Evolutionary conservation across 2,888 invertebrate genomes (phyloP).

Genomic region (Chrysolina haemoptera): DNA sequence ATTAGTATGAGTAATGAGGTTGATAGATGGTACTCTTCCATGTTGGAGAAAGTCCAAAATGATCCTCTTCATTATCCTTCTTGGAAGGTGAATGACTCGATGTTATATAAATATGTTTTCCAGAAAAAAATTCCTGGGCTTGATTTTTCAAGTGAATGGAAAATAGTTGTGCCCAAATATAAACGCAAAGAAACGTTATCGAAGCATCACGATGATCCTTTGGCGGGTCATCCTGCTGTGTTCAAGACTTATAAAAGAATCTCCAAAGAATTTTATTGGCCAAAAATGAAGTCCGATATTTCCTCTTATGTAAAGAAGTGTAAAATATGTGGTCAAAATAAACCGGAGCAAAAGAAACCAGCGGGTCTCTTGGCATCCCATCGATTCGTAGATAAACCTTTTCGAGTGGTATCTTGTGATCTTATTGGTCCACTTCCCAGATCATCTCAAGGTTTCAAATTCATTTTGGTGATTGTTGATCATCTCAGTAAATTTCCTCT

Average conservation of each 20-base stretch:
- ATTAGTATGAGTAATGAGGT: neutral
- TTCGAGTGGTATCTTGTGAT: neutral
- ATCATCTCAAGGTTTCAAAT: too few relatives aligned
- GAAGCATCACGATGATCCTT: slow-evolving; percentile 31
- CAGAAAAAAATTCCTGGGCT: too few relatives aligned
- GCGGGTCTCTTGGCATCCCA: too few relatives aligned
- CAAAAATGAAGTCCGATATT: too few relatives aligned
- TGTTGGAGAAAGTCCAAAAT: slow-evolving; percentile 40
- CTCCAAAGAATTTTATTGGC: too few relatives aligned
- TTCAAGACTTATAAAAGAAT: slow-evolving; percentile 25
- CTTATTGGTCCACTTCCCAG: neutral
- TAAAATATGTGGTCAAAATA: too few relatives aligned
- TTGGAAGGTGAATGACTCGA: slow-evolving; percentile 42
- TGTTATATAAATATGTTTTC: slow-evolving; percentile 48
- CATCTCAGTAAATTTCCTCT: neutral
- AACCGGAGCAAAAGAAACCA: too few relatives aligned
- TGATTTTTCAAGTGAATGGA: too few relatives aligned
- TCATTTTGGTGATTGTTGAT: neutral
- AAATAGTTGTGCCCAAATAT: too few relatives aligned
- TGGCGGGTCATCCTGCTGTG: too few relatives aligned
- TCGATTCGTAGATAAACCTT: neutral
- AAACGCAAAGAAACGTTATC: too few relatives aligned
- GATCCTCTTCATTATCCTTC: slow-evolving; percentile 41
- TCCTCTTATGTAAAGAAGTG: too few relatives aligned
- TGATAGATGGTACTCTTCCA: slow-evolving; percentile 45